A percentile compares a stretch with the other conserved stretches of the same genome.
These are phyloP conservation scores for Nannoperca australis DNA, from an alignment of 2,797 vertebrate species.

Conservation along the genomic window DNA sequence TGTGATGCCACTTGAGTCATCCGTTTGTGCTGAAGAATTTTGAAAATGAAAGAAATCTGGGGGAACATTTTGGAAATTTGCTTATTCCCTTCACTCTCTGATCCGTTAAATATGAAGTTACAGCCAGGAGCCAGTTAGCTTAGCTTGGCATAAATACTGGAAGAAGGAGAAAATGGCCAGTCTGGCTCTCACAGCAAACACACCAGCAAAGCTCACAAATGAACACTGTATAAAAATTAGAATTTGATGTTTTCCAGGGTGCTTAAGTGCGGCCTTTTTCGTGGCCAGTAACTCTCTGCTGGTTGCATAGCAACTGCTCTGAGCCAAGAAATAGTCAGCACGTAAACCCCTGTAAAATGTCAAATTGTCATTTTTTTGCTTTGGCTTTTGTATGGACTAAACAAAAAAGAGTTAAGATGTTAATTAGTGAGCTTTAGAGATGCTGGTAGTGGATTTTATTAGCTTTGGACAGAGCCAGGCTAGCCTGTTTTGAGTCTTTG, in stretches of 20 bases:
- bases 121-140: background rate
- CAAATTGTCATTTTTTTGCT: too few species aligned
- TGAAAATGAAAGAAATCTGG: background rate
- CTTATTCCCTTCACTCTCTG: background rate
- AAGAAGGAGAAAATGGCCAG: background rate
- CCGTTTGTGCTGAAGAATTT: background rate
- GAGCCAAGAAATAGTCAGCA: too few species aligned
- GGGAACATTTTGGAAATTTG: too few species aligned
- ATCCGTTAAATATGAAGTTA: background rate
- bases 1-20: background rate
- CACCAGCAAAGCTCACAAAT: background rate
- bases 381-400: background rate
- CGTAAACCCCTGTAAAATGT: background rate
- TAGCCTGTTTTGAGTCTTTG: background rate
- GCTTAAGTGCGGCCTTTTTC: too few species aligned
- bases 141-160: background rate
- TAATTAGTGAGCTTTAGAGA: background rate
- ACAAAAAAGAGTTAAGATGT: background rate
- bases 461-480: background rate
- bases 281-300: too few species aligned
- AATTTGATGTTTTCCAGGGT: too few species aligned
- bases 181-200: background rate
- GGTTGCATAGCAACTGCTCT: background rate
- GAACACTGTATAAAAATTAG: background rate
- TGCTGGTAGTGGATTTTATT: background rate